Percentiles rank a stretch among this genome's conserved stretches.
These are phyloP conservation scores for Myanophis thanlyinensis DNA, from an alignment of 2,113 vertebrate genomes.

Conservation along the genomic window DNA sequence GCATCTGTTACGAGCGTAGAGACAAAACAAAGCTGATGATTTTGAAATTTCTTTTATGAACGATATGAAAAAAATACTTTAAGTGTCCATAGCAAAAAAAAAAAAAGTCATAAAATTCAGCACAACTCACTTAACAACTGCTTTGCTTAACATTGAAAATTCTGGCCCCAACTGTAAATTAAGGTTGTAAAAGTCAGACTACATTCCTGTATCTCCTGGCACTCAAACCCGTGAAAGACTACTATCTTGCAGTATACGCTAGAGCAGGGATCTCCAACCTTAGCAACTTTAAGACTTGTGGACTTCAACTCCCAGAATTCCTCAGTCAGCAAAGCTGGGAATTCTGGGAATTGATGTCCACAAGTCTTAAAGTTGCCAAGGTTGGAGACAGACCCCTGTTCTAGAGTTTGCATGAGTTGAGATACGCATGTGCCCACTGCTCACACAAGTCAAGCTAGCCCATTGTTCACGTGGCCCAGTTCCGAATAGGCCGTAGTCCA, in stretches of 20 bases:
- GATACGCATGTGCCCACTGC: background rate
- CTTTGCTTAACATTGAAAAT: background rate
- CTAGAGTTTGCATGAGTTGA: background rate
- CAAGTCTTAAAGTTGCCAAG: too few species aligned
- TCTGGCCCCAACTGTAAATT: background rate
- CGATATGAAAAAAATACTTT: constrained; percentile 42
- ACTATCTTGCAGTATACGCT: background rate
- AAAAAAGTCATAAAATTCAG: background rate
- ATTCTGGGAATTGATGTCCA: too few species aligned
- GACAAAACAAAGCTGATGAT: constrained; percentile 14
- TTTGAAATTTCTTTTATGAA: constrained; percentile 55
- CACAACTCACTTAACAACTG: background rate
- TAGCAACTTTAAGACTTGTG: too few species aligned
- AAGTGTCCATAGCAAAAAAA: background rate
- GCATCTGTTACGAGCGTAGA: constrained; percentile 45
- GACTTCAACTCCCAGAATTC: too few species aligned
- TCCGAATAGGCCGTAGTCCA: background rate
- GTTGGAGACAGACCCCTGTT: too few species aligned
- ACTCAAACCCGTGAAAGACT: background rate
- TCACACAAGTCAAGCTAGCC: background rate
- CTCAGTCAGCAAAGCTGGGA: too few species aligned
- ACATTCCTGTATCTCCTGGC: background rate
- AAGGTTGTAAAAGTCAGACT: background rate
- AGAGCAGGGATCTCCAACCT: too few species aligned
- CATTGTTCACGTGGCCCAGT: background rate